Base-by-base conservation (phyloP, 2,797 vertebrate genomes). In the Pitangus sulphuratus region DNA sequence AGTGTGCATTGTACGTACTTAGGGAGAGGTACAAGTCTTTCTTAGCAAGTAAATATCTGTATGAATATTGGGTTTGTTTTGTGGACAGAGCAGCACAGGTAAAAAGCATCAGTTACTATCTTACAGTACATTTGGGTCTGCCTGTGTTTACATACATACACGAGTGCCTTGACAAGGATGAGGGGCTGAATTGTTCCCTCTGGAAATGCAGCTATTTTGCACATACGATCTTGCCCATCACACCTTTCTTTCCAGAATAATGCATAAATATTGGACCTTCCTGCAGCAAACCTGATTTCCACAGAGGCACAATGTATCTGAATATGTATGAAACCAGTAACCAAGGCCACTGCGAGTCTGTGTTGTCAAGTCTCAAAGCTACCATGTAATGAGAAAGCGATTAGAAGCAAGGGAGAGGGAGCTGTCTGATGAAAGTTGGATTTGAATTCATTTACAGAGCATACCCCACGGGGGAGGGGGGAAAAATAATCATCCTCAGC, bases 401-500 rank as follows among this genome's bases (percentile, higher is more conserved):
- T 95, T 93, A 94, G 91, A 79, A 91, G 85, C 80, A 35, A 89
- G 87, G 89, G 83, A 95, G 68, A 76, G 51, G 33, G 80, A 94
- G 94, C 92, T 82, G 87, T 85, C 85, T 94, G 89, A 84, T 11
- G n/a, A 74, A 92, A 92, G 80, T 47, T 95, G 94, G 89, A 91
- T 95, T 92, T 88, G 83, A 94, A 96, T 96, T 92, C 33, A 93
- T 96, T 95, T 96, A 90, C 80, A 74, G 70, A 93, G 93, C 42
- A 26, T 93, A 88, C 66, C 84, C 89, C 48, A 14, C 5, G 11
- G 69, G 47, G 66, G 33, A 30, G 45, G 61, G 30, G 16, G 16
- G 60, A 40, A 68, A 45, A 72, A 83, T 66, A 80, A 83, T 84
- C 86, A 54, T 89, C 58, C 64, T 72, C 64, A 88, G 66, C 89